These are phyloP conservation scores for Bucco capensis DNA, from an alignment of 2,113 vertebrate genomes.

Conservation along the genomic window DNA sequence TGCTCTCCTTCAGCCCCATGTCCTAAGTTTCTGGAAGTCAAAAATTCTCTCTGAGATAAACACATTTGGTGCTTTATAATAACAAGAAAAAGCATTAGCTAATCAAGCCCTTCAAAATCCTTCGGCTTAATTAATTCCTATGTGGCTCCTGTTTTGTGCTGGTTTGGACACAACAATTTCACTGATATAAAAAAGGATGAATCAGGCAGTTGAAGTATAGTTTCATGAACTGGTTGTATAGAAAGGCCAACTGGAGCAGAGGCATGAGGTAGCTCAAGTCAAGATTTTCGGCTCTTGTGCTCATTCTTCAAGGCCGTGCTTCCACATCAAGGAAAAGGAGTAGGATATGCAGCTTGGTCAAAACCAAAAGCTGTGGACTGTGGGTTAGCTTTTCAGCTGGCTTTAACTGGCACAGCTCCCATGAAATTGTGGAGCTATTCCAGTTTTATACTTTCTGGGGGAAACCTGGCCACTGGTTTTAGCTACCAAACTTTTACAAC, in stretches of 20 bases:
- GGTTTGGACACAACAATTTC: background rate
- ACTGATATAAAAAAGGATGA: background rate
- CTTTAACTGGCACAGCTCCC: background rate
- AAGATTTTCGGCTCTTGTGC: conserved; percentile 6
- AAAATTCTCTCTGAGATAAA: background rate
- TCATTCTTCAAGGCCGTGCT: background rate
- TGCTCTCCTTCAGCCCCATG: rapidly evolving
- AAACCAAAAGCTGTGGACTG: background rate
- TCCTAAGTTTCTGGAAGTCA: background rate
- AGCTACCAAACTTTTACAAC: background rate
- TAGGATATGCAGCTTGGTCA: background rate
- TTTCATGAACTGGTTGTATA: conserved; percentile 1
- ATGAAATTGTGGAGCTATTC: background rate
- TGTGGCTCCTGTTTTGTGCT: background rate
- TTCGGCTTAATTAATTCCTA: background rate
- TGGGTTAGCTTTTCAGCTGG: background rate
- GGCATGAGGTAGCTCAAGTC: background rate
- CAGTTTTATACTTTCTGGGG: background rate
- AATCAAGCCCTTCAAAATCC: conserved; percentile 18
- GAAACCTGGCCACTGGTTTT: background rate
- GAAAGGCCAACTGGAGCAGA: background rate
- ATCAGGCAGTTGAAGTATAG: conserved; percentile 2
- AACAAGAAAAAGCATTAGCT: conserved; percentile 5
- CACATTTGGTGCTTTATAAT: background rate
- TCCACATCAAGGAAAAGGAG: background rate